These are phyloP conservation scores for Sebastes goodei DNA, from an alignment of 2,797 vertebrate species.

Conservation along the genomic window DNA sequence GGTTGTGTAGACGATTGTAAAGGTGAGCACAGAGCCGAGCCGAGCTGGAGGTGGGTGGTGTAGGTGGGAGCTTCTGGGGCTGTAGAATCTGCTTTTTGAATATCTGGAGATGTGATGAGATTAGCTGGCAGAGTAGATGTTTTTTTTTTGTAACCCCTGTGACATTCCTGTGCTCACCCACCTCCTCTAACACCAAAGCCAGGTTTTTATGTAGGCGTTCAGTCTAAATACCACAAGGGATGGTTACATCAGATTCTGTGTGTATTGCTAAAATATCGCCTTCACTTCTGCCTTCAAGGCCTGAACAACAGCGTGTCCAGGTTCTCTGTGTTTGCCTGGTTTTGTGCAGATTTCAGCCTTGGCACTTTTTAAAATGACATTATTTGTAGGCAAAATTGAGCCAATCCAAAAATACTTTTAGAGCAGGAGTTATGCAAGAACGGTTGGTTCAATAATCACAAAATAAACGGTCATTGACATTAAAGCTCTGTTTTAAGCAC, in stretches of 20 bases:
- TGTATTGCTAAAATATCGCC: not conserved
- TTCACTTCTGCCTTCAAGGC: conserved; percentile 11
- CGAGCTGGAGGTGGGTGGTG: conserved; percentile 23
- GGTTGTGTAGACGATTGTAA: not conserved
- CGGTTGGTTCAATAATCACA: not conserved
- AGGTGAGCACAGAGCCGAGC: not conserved
- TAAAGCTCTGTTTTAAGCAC: not conserved
- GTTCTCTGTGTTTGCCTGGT: not conserved
- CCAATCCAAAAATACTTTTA: not conserved
- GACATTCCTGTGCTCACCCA: conserved; percentile 31
- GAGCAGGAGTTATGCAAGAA: not conserved
- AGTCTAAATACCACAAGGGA: conserved; percentile 28
- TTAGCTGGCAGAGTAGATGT: conserved; percentile 12
- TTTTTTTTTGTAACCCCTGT: conserved; percentile 36
- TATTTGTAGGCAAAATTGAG: not conserved
- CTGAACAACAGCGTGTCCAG: not conserved
- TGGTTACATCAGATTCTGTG: conserved; percentile 36
- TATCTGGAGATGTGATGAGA: conserved; percentile 40
- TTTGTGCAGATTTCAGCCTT: not conserved
- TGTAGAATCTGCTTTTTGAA: conserved; percentile 17
- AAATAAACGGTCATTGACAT: not conserved
- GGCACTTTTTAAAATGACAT: not conserved
- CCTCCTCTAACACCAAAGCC: conserved; percentile 42
- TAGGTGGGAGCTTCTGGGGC: conserved; percentile 6
- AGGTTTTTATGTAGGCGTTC: conserved; percentile 28